A percentile compares a stretch with the other conserved stretches of the same genome.
phyloP scores from a whole-genome alignment of 2,888 invertebrate genomes.

The Nomada hirtipes region DNA sequence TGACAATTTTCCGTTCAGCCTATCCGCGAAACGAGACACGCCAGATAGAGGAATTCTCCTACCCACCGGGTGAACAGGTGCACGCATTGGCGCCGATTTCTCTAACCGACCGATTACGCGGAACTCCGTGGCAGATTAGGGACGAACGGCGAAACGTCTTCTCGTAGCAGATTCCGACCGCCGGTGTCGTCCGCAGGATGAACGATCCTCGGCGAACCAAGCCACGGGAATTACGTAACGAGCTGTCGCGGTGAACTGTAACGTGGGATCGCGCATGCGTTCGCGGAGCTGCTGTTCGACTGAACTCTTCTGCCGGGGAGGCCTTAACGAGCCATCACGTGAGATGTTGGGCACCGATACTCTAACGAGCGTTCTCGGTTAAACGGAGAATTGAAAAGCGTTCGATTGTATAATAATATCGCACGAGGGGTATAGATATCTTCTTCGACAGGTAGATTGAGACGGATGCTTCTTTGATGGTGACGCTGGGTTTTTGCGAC shows the following conservation, averaged over 20 bases:
- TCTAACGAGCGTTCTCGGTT: constrained; percentile 12
- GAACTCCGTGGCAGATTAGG: constrained; percentile 16
- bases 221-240: constrained; percentile 23
- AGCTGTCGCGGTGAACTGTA: constrained; percentile 25
- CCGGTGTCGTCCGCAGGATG: constrained; percentile 21
- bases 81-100: constrained; percentile 41
- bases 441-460: too few relatives aligned
- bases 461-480: too few relatives aligned
- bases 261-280: constrained; percentile 32
- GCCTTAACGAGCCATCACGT: constrained; percentile 11
- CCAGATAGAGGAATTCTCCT: constrained; percentile 20
- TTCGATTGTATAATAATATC: background rate
- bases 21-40: constrained; percentile 42
- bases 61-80: constrained; percentile 48
- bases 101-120: constrained; percentile 13
- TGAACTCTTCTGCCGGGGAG: background rate
- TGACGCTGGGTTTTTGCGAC: too few relatives aligned
- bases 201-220: constrained; percentile 19
- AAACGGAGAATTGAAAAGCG: background rate
- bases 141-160: constrained; percentile 8
- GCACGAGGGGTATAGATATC: background rate
- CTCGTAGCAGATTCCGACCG: background rate
- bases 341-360: background rate
- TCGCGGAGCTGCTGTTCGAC: background rate
- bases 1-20: constrained; percentile 56